Evolutionary conservation across 1,140 invertebrate species (phyloP), one percentile per base, ranked within the genome.

Genomic region (Aleiodes sp.): DNA sequence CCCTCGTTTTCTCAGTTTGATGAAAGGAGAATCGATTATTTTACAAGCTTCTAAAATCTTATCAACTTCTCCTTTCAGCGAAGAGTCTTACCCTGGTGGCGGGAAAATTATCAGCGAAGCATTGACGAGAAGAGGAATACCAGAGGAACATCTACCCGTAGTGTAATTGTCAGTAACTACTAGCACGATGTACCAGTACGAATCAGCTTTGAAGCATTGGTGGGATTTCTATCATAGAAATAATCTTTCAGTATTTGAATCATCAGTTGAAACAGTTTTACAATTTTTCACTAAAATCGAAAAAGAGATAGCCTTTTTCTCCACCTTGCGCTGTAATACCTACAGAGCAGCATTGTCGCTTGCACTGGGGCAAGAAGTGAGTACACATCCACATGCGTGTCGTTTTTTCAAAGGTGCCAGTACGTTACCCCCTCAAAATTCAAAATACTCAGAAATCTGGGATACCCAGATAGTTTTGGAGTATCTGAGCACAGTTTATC

Each of bases 161-260:
- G 61, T 70, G 1, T 8, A 79, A 10, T 64, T 65, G 0, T 82
- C 80, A 1, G 21, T 82, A 10, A 37, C 76, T n/a, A 26, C 70
- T 6, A 74, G 72, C 12, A 77, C 80, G 0, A 26, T 75, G 4
- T 77, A 77, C 56, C 78, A 82, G 70, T 83, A 83, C 67, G 63
- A 65, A 4, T 33, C 37, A 57, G 41, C 72, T 2, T 59, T 66
- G 16, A 70, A 70, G 31, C 29, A 57, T 29, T 78, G 73, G 73
- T 71, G 69, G 68, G n/a, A 60, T 14, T 76, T 57, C 57, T 74
- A 66, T 60, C 9, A 43, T 10, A 28, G 46, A 33, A 67, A 71
- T 16, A 60, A 69, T 7, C 26, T 71, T 14, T 31, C 35, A 3
- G 14, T 67, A 4, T 72, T 59, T 28, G 33, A 37, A n/a, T 59